Conservation (phyloP, 1,140 invertebrate genomes). For the Tribolium madens region DNA sequence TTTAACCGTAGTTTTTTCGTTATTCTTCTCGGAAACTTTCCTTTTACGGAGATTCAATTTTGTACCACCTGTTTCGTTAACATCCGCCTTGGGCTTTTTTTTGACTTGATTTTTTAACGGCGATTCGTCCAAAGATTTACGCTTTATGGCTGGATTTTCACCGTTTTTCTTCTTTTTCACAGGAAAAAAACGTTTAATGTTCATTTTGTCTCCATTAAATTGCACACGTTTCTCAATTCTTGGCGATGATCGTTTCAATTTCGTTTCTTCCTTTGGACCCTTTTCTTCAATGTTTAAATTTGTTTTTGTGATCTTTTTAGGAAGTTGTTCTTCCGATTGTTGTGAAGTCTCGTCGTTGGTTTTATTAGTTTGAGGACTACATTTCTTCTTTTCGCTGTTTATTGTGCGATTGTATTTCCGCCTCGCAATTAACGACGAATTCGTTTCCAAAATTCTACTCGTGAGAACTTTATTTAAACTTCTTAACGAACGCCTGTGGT, state of each 20-base stretch:
- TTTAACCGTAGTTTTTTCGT: slow-evolving; percentile 2
- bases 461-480: slow-evolving; percentile 60
- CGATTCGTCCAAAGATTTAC: background rate
- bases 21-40: background rate
- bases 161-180: slow-evolving; percentile 52
- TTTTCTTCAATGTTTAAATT: background rate
- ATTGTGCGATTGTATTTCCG: slow-evolving; percentile 55
- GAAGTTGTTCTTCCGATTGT: background rate
- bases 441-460: slow-evolving; percentile 62
- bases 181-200: slow-evolving; percentile 58
- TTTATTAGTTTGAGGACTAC: background rate
- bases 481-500: slow-evolving; percentile 45
- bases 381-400: background rate
- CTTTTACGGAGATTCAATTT: slow-evolving; percentile 1
- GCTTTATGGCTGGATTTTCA: slow-evolving; percentile 25
- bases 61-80: background rate
- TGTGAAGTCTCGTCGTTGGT: background rate
- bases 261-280: slow-evolving; percentile 1
- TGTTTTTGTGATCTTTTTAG: slow-evolving; percentile 29
- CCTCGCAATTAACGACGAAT: slow-evolving; percentile 57
- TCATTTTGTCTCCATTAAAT: slow-evolving; percentile 45
- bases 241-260: slow-evolving; percentile 25
- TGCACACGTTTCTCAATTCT: slow-evolving; percentile 23
- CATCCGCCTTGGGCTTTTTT: background rate
- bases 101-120: background rate